Conservation (phyloP, 2,888 invertebrate species). For the Scelioninae gen. 1 region DNA sequence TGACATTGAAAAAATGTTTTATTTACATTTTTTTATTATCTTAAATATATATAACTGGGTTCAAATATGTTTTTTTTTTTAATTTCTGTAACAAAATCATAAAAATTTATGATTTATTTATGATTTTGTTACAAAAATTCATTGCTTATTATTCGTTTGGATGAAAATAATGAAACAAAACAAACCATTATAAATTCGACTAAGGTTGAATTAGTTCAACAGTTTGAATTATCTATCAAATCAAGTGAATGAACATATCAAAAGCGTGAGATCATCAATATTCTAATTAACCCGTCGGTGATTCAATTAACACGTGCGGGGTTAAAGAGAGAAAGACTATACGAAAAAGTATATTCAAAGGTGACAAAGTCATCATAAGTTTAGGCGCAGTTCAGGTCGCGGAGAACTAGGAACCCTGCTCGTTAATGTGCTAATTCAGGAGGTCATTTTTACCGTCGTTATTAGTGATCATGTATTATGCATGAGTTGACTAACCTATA, state of each 20-base stretch:
- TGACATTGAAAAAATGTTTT: too few relatives aligned
- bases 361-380: neutral
- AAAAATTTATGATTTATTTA: too few relatives aligned
- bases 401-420: conserved; percentile 21
- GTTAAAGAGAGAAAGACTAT: conserved; percentile 19
- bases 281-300: conserved; percentile 43
- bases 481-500: conserved; percentile 67
- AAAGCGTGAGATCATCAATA: conserved; percentile 31
- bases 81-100: too few relatives aligned
- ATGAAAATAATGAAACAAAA: too few relatives aligned
- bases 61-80: too few relatives aligned
- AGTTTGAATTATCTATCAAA: conserved; percentile 36
- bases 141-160: too few relatives aligned
- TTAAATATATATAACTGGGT: too few relatives aligned
- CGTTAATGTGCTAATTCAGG: conserved; percentile 65
- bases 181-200: too few relatives aligned
- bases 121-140: too few relatives aligned
- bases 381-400: conserved; percentile 23
- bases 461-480: conserved; percentile 67
- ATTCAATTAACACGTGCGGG: conserved; percentile 49
- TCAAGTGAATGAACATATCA: conserved; percentile 37
- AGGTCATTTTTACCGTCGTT: conserved; percentile 56
- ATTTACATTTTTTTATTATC: too few relatives aligned
- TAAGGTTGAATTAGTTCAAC: neutral
- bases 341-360: conserved; percentile 18